These are phyloP conservation scores for Allygus modestus DNA, from an alignment of 2,888 invertebrate species.

Conservation along the genomic window DNA sequence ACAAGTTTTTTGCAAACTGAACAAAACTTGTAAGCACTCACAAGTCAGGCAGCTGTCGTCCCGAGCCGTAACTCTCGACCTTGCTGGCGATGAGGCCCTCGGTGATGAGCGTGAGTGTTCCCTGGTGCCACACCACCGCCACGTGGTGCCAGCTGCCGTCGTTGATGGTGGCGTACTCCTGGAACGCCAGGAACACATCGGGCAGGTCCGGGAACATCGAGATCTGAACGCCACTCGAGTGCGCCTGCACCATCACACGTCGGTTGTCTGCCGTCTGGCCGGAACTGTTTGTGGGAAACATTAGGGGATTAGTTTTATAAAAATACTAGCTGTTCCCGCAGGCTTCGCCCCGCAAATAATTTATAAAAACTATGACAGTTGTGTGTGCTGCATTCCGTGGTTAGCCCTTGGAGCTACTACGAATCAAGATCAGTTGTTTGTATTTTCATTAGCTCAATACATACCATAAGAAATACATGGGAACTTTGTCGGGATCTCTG, in stretches of 20 bases:
- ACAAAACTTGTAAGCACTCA: too few relatives aligned
- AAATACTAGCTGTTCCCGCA: too few relatives aligned
- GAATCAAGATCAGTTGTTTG: too few relatives aligned
- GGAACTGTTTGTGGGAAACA: slow-evolving; percentile 77
- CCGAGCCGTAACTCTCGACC: slow-evolving; percentile 91
- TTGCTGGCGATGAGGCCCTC: slow-evolving; percentile 97
- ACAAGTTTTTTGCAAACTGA: too few relatives aligned
- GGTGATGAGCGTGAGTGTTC: slow-evolving; percentile 93
- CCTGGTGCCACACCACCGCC: slow-evolving; percentile 97
- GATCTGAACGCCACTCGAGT: slow-evolving; percentile 95
- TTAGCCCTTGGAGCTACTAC: too few relatives aligned
- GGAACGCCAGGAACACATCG: slow-evolving; percentile 93
- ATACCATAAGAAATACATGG: too few relatives aligned
- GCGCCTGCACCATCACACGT: slow-evolving; percentile 92
- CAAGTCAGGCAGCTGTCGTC: slow-evolving; percentile 89
- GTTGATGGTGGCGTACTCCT: slow-evolving; percentile 94
- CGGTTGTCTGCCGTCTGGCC: slow-evolving; percentile 87
- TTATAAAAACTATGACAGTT: too few relatives aligned
- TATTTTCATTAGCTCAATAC: too few relatives aligned
- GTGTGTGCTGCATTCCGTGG: too few relatives aligned
- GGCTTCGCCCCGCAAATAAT: too few relatives aligned
- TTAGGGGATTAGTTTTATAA: slow-evolving; percentile 52
- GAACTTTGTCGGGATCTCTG: too few relatives aligned
- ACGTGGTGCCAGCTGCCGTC: slow-evolving; percentile 99
- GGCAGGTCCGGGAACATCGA: slow-evolving; percentile 92